phyloP scores from a whole-genome alignment of 2,888 invertebrate species.

The Malachius bipustulatus region DNA sequence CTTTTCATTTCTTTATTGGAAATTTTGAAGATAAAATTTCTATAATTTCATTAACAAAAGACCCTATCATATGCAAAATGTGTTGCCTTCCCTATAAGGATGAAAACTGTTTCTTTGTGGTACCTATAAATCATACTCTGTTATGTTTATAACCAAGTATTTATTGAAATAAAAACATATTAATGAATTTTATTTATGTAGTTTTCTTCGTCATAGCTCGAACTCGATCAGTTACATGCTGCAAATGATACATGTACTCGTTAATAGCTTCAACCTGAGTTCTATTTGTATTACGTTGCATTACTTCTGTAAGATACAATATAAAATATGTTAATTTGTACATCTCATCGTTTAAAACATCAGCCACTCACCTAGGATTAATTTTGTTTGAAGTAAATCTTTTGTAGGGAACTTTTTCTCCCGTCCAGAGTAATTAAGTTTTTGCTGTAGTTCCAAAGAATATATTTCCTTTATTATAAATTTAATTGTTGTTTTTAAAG shows the following conservation, averaged over 20 bases:
- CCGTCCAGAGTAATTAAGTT: no score
- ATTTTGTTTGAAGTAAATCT: neutral
- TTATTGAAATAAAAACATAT: neutral
- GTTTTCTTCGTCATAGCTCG: neutral
- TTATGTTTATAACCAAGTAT: neutral
- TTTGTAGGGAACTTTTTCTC: neutral
- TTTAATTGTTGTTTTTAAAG: neutral
- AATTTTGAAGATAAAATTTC: conserved; percentile 7
- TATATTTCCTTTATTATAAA: no score
- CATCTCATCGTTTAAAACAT: no score
- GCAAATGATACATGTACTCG: conserved; percentile 10
- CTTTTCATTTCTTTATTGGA: conserved; percentile 6
- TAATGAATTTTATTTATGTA: no score
- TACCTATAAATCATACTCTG: conserved; percentile 9
- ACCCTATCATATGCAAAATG: conserved; percentile 10
- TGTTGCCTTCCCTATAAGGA: conserved; percentile 7
- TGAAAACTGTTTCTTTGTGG: conserved; percentile 7
- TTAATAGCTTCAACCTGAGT: conserved; percentile 4
- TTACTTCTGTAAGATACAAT: neutral
- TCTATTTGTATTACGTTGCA: neutral
- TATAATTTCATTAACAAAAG: neutral
- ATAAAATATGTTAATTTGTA: no score
- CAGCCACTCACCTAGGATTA: neutral
- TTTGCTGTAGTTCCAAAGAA: no score
- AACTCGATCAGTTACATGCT: conserved; percentile 8